Evolutionary conservation across 1,140 invertebrate genomes (phyloP), one percentile per base, ranked within the genome.

Genomic region (Sarcophaga bullata): DNA sequence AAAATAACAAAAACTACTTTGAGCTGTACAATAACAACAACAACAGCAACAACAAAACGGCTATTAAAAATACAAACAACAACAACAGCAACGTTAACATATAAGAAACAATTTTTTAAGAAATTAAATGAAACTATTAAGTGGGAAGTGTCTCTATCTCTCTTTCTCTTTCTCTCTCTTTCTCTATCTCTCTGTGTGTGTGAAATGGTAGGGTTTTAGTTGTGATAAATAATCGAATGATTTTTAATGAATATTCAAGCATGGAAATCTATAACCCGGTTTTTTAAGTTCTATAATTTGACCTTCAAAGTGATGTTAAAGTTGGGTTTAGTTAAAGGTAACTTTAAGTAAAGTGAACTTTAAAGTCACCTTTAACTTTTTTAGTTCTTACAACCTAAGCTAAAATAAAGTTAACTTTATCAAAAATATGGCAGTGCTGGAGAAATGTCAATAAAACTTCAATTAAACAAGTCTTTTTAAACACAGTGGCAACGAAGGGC

Each of bases 61-160:
- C 62, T 37, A 37, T 37, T 37, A 37, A 37, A 37, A 37, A 37
- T 37, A 37, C 25, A 1, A 25, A 25, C 6, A 62, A 17, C 58
- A 62, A 17, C 15, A 62, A 62, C 58, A 68, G 19, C 17, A 68
- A 68, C 9, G 19, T 68, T n/a, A 58, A 25, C 62, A 68, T 68
- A 68, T 8, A 68, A 68, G 62, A 58, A 58, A 58, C n/a, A n/a
- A n/a, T 15, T 58, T 37, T 37, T 8, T 15, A 73, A 73, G 73
- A 78, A 78, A 78, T 78, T 78, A 78, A 78, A 37, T 50, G 48
- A 10, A 50, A 50, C 75, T 78, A 78, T 78, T 78, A 52, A 78
- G 75, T 78, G 75, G 75, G 75, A 78, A 78, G 75, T 78, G 75
- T 50, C 75, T 78, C 75, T 4, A 8, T 62, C 19, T 62, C 6